Evolutionary conservation across 2,797 vertebrate genomes (phyloP).

Genomic region (Bryconaethiops microstoma): DNA sequence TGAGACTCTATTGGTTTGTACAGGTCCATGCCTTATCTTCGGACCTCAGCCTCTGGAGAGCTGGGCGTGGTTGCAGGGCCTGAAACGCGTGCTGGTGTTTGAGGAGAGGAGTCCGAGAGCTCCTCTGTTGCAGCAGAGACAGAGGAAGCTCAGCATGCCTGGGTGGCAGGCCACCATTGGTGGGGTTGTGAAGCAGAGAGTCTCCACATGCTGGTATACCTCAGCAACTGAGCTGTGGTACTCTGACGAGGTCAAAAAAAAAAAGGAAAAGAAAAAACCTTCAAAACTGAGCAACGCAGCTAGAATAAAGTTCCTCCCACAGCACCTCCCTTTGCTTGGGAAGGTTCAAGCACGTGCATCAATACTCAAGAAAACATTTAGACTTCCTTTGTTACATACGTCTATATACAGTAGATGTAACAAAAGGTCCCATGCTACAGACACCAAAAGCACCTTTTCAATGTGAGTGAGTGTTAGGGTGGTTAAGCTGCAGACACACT

Average conservation of each 20-base stretch:
- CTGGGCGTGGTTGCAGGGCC: slow-evolving; percentile 29
- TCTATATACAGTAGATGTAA: slow-evolving; percentile 38
- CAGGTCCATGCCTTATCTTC: slow-evolving; percentile 19
- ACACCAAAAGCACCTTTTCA: slow-evolving; percentile 49
- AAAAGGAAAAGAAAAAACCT: slow-evolving; percentile 2
- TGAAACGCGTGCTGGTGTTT: slow-evolving; percentile 52
- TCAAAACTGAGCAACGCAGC: slow-evolving; percentile 23
- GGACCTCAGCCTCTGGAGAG: slow-evolving; percentile 38
- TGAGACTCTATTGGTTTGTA: not conserved
- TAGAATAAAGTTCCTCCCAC: slow-evolving; percentile 26
- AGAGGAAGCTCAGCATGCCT: slow-evolving; percentile 21
- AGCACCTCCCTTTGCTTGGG: slow-evolving; percentile 26
- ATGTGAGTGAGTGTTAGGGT: slow-evolving; percentile 14
- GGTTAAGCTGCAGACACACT: not conserved
- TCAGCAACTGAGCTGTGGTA: slow-evolving; percentile 36
- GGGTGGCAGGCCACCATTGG: slow-evolving; percentile 1
- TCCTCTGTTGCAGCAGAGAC: slow-evolving; percentile 36
- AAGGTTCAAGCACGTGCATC: slow-evolving; percentile 22
- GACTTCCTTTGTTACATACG: slow-evolving; percentile 11
- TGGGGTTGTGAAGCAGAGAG: slow-evolving; percentile 31
- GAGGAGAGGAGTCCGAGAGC: slow-evolving; percentile 41
- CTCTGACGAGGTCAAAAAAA: slow-evolving; percentile 7
- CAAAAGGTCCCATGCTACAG: slow-evolving; percentile 52
- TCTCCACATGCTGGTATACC: slow-evolving; percentile 50
- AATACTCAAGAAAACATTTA: not conserved